Conservation (phyloP, 1,140 invertebrate genomes). For the Ceratina japonica region DNA sequence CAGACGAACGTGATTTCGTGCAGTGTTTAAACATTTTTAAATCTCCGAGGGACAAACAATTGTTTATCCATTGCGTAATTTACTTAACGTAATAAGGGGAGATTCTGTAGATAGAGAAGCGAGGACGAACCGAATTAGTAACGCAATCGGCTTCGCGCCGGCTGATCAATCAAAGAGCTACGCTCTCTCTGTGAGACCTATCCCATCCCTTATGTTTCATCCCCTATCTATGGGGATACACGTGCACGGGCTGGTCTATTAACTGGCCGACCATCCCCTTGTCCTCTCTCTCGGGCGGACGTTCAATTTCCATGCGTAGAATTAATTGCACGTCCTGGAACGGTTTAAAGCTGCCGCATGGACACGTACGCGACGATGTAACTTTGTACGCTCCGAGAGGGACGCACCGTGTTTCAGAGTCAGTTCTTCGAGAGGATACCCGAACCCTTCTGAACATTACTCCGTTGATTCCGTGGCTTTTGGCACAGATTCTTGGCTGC, state of each 20-base stretch:
- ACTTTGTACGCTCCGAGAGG: conserved; percentile 3
- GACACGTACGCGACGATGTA: conserved; percentile 14
- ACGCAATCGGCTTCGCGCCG: conserved; percentile 57
- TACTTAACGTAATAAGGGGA: too few relatives aligned
- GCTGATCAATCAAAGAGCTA: conserved; percentile 61
- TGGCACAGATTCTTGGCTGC: too few relatives aligned
- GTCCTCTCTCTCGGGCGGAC: conserved; percentile 4
- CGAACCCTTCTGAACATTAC: too few relatives aligned
- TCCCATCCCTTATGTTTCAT: conserved; percentile 53
- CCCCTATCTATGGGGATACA: neutral
- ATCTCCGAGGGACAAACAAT: too few relatives aligned
- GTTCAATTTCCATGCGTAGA: conserved; percentile 25
- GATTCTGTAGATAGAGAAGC: too few relatives aligned
- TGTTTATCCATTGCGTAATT: too few relatives aligned
- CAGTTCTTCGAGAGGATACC: too few relatives aligned
- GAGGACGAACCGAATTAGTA: conserved; percentile 48
- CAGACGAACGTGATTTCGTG: too few relatives aligned
- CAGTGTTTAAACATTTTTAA: too few relatives aligned
- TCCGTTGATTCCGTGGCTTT: too few relatives aligned
- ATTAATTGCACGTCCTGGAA: conserved; percentile 29
- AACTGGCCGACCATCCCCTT: conserved; percentile 1
- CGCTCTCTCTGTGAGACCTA: conserved; percentile 58
- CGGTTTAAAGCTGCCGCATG: conserved; percentile 20
- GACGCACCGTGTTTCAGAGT: too few relatives aligned
- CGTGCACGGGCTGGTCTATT: conserved; percentile 17